These are phyloP conservation scores for Sus scrofa DNA, from an alignment of 2,113 vertebrate species.

Conservation along the genomic window DNA sequence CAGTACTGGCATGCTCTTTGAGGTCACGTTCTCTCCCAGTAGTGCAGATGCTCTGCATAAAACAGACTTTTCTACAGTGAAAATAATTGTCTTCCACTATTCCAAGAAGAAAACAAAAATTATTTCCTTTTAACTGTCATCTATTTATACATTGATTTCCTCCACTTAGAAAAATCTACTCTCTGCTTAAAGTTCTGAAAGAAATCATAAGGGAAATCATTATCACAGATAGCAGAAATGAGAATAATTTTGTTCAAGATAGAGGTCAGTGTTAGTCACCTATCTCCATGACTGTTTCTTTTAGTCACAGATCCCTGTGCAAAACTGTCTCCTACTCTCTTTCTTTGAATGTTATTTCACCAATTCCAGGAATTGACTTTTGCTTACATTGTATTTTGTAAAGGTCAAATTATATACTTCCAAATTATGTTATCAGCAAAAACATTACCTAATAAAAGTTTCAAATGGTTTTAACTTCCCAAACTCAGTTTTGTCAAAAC, in stretches of 20 bases:
- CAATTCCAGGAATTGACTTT: background rate
- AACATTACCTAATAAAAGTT: background rate
- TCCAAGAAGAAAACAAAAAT: background rate
- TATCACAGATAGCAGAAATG: background rate
- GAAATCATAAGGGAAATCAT: background rate
- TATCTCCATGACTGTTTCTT: background rate
- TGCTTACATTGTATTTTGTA: background rate
- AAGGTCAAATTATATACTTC: conserved; percentile 20
- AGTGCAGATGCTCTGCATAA: background rate
- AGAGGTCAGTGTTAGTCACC: background rate
- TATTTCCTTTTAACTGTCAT: background rate
- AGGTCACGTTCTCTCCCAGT: background rate
- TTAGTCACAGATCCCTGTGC: background rate
- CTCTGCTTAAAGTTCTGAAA: background rate
- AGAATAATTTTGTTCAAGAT: background rate
- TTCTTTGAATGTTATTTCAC: background rate
- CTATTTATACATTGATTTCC: background rate
- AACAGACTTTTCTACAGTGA: background rate
- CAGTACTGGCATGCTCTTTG: background rate
- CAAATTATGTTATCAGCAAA: background rate
- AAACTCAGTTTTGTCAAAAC: background rate
- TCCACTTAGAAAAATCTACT: background rate
- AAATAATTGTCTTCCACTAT: background rate
- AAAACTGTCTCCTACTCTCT: background rate
- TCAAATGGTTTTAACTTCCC: background rate